These are phyloP conservation scores for Alviniconcha marisindica DNA, from an alignment of 1,140 invertebrate genomes.

Conservation along the genomic window DNA sequence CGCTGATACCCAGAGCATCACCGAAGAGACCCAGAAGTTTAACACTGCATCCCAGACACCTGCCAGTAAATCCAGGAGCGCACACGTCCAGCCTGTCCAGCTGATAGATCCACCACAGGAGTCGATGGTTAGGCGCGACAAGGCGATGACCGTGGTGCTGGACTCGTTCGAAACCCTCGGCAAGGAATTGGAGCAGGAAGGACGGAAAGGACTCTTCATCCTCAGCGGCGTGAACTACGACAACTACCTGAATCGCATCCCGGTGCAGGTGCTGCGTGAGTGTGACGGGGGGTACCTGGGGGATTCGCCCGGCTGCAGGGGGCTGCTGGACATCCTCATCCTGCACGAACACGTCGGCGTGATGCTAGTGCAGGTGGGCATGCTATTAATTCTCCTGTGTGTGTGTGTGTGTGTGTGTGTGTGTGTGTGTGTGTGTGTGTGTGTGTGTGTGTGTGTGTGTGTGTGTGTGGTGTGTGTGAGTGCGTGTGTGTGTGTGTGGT, in stretches of 20 bases:
- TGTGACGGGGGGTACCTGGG: neutral
- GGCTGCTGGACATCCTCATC: conserved; percentile 15
- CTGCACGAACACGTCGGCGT: conserved; percentile 11
- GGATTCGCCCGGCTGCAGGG: neutral
- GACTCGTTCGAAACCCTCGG: conserved; percentile 16
- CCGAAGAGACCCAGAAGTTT: neutral
- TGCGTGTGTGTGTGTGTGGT: too few relatives aligned
- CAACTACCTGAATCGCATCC: conserved; percentile 32
- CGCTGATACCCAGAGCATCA: neutral
- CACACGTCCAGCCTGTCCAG: neutral
- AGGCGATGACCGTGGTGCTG: conserved; percentile 8
- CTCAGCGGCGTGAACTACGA: conserved; percentile 34
- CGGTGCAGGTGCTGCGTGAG: neutral
- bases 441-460: too few relatives aligned
- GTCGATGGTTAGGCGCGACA: conserved; percentile 16
- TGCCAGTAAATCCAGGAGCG: neutral
- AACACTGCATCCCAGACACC: neutral
- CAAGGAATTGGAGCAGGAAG: neutral
- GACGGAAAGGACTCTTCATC: conserved; percentile 21
- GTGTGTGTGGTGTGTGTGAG: too few relatives aligned
- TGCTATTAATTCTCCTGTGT: too few relatives aligned
- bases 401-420: too few relatives aligned
- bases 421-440: too few relatives aligned
- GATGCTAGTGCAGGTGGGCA: conserved; percentile 21
- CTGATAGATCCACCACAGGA: conserved; percentile 13